Evolutionary conservation across 2,888 invertebrate genomes (phyloP), one percentile per base, ranked within the genome.

Genomic region (Odontocerum albicorne): DNA sequence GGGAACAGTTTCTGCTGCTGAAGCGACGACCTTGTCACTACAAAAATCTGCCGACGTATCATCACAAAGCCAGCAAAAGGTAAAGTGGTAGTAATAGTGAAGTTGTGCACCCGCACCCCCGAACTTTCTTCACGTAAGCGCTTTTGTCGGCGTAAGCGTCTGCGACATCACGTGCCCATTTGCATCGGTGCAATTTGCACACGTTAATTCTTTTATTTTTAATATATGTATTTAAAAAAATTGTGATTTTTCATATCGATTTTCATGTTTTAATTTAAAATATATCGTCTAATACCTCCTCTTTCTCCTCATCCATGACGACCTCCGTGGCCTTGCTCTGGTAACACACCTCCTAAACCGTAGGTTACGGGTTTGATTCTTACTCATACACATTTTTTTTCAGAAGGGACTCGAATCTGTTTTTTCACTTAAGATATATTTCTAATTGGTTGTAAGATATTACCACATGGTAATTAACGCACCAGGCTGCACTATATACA

Each of bases 1-100:
- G 52, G 49, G 53, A 49, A 50, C 61, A 75, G 75, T 75, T 76
- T 75, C 76, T 73, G 75, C 63, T 63, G 66, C 66, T 67, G 68
- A 70, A 68, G 67, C 65, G 65, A 65, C 74, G 78, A 77, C 78
- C 78, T 78, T 78, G 78, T 73, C 65, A 73, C 75, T 75, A 73
- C 75, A 78, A 78, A 78, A 77, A 78, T 77, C 75, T 77, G 78
- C 77, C 74, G 75, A 62, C 61, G 61, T 62, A 57, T 62, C 61
- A 62, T 62, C 61, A 62, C 61, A 62, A 59, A 59, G 51, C 50
- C 55, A 52, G 57, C 57, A 55, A 57, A 60, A 60, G 60, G 57
- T 60, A 57, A 49, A 46, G 47, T 36, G 50, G 50, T 17, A 51
- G 56, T 56, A 51, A 47, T 56, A 51, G 56, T 46, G 50, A 46